Percentiles rank a stretch among this genome's conserved stretches.
Conservation (phyloP, 1,140 invertebrate species). For the Temnothorax longispinosus region DNA sequence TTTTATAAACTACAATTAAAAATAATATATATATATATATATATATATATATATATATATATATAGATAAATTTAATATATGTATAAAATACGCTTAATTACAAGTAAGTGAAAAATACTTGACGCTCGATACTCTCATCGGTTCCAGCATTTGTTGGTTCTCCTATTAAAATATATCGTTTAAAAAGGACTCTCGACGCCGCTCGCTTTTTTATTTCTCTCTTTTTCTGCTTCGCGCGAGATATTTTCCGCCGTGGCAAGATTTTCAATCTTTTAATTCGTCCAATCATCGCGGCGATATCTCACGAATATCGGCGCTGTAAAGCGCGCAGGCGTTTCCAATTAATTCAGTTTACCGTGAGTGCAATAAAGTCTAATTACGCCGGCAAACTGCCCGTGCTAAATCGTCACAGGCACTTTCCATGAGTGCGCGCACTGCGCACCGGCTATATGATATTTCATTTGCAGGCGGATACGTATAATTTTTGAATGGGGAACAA, state of each 20-base stretch:
- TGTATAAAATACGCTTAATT: neutral
- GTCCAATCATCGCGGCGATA: conserved; percentile 45
- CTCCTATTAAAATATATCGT: conserved; percentile 17
- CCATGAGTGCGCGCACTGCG: conserved; percentile 36
- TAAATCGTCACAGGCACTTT: conserved; percentile 61
- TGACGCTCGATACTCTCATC: neutral
- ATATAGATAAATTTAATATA: neutral
- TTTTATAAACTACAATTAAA: conserved; percentile 3
- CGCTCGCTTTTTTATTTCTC: neutral
- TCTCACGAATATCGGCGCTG: conserved; percentile 51
- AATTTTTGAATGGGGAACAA: conserved; percentile 53
- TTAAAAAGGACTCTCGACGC: neutral
- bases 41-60: too few relatives aligned
- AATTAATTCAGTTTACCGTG: conserved; percentile 64
- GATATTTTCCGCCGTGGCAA: conserved; percentile 10
- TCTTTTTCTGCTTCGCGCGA: neutral
- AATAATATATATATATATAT: neutral
- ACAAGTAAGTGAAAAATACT: conserved; percentile 11
- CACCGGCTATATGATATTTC: conserved; percentile 61
- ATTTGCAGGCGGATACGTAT: conserved; percentile 60
- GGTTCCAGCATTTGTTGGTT: conserved; percentile 4
- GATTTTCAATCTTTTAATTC: conserved; percentile 56
- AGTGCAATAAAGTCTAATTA: conserved; percentile 67
- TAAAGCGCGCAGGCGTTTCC: conserved; percentile 51
- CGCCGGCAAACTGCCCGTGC: conserved; percentile 55